Evolutionary conservation across 1,140 invertebrate genomes (phyloP).

Genomic region (Zaprionus davidi): DNA sequence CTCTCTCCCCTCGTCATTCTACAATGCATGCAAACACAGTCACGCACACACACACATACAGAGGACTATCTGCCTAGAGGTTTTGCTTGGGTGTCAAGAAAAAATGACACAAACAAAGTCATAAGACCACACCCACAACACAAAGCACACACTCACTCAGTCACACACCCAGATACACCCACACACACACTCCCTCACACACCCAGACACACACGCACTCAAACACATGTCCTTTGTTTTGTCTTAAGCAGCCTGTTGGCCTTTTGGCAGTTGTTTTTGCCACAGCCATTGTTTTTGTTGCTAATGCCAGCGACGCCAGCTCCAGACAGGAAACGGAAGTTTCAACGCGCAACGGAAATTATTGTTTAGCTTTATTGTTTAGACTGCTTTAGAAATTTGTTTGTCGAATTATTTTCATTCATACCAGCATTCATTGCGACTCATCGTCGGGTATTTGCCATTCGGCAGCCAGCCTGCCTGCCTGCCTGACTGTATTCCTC

Average conservation of each 20-base stretch:
- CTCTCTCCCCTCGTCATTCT: constrained; percentile 18
- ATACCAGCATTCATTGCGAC: constrained; percentile 46
- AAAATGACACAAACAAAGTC: constrained; percentile 42
- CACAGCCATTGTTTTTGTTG: constrained; percentile 56
- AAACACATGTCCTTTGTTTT: constrained; percentile 53
- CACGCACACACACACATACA: neutral
- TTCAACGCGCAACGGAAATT: constrained; percentile 78
- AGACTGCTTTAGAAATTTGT: constrained; percentile 80
- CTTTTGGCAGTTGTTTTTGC: constrained; percentile 37
- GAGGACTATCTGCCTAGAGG: neutral
- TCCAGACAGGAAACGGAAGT: constrained; percentile 76
- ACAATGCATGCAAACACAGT: constrained; percentile 11
- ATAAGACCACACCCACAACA: constrained; percentile 22
- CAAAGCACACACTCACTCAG: constrained; percentile 8
- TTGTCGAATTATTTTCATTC: constrained; percentile 78
- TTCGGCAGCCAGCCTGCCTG: constrained; percentile 6
- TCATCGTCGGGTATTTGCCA: constrained; percentile 3
- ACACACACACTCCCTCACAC: constrained; percentile 11
- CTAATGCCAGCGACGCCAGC: constrained; percentile 37
- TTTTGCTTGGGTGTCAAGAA: constrained; percentile 67
- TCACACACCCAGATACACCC: neutral
- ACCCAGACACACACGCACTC: neutral
- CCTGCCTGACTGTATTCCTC: constrained; percentile 14
- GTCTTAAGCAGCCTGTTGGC: constrained; percentile 64
- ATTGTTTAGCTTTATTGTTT: constrained; percentile 81